Evolutionary conservation across 1,140 invertebrate species (phyloP).

Genomic region (Meloidogyne chitwoodi): DNA sequence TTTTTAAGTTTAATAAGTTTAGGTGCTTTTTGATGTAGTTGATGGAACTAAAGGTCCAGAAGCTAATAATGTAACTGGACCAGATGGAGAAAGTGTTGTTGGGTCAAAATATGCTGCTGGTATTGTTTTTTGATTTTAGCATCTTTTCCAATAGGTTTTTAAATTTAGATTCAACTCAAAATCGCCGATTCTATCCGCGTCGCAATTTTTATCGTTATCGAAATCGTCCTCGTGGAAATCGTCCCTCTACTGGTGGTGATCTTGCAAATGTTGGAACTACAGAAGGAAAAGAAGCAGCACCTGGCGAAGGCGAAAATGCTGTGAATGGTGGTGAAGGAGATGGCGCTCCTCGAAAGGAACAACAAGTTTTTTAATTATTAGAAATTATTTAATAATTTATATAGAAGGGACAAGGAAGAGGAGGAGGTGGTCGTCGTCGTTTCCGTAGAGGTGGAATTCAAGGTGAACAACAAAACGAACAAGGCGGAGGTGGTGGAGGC

Average conservation of each 20-base stretch:
- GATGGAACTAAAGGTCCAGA: constrained; percentile 79
- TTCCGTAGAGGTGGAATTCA: background rate
- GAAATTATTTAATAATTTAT: background rate
- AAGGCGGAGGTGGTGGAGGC: constrained; percentile 8
- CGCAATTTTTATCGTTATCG: constrained; percentile 22
- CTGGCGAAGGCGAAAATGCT: background rate
- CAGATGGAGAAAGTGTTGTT: constrained; percentile 46
- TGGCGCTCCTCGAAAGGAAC: background rate
- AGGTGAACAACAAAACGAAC: background rate
- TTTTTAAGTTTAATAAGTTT: background rate
- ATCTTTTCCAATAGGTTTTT: background rate
- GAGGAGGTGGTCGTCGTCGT: background rate
- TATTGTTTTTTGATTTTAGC: background rate
- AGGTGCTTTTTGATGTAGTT: constrained; percentile 85
- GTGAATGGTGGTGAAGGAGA: background rate
- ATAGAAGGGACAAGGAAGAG: background rate
- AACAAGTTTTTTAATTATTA: background rate
- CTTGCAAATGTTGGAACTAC: background rate
- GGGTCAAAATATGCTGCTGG: constrained; percentile 50
- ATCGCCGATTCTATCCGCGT: background rate
- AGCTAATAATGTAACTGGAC: constrained; percentile 56
- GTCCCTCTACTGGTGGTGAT: background rate
- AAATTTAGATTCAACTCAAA: constrained; percentile 10
- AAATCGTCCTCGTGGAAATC: background rate
- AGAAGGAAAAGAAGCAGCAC: background rate